These are phyloP conservation scores for Nyctalus aviator DNA, from an alignment of 2,797 vertebrate genomes.

Conservation along the genomic window DNA sequence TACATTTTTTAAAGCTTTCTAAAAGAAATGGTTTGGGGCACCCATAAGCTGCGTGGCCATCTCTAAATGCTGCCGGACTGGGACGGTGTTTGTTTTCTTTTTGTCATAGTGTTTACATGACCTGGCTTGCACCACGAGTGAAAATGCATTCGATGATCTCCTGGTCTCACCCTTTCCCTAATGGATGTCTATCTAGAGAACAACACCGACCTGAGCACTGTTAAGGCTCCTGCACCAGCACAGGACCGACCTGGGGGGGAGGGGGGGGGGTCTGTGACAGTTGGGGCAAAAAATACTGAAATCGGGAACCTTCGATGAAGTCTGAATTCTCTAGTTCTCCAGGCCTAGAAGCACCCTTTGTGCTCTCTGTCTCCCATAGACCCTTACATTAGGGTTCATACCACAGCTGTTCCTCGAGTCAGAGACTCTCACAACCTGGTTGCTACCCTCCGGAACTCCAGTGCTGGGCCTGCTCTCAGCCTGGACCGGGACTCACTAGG, in stretches of 20 bases:
- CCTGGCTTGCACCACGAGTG: conserved; percentile 19
- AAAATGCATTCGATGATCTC: not conserved
- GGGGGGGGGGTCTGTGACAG: not conserved
- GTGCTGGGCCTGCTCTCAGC: not conserved
- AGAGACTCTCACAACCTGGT: conserved; percentile 1
- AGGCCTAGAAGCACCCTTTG: not conserved
- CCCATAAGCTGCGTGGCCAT: not conserved
- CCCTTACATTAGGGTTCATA: not conserved
- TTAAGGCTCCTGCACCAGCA: not conserved
- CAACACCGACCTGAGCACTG: conserved; percentile 18
- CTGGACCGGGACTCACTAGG: conserved; percentile 19
- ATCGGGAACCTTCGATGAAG: not conserved
- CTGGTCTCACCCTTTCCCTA: not conserved
- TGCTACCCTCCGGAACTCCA: not conserved
- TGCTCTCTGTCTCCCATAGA: not conserved
- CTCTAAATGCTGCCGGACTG: not conserved
- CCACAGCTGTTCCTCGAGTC: conserved; percentile 22
- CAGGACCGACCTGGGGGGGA: not conserved
- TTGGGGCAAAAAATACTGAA: not conserved
- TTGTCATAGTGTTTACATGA: conserved; percentile 9
- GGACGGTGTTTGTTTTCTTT: conserved; percentile 58
- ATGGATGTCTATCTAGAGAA: conserved; percentile 55
- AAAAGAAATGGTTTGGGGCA: conserved; percentile 45
- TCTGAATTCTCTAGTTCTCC: not conserved
- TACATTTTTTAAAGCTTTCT: conserved; percentile 33